Evolutionary conservation across 2,888 invertebrate genomes (phyloP).

Genomic region (Myathropa florea): DNA sequence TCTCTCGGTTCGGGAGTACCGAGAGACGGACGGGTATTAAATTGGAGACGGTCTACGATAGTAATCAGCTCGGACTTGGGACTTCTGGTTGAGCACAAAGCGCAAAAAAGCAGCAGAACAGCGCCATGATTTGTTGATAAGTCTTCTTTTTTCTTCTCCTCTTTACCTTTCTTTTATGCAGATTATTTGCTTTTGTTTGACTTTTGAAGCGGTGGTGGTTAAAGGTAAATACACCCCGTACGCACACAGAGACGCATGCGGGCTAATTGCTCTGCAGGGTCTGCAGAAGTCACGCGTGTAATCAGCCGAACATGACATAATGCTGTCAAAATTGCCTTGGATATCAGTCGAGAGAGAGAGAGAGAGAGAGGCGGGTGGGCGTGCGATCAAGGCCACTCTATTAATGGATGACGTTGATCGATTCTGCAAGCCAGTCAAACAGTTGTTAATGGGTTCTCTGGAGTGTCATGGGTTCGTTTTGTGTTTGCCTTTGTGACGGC

Average conservation of each 20-base stretch:
- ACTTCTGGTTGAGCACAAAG: constrained; percentile 6
- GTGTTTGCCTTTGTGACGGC: not conserved
- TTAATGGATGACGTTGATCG: not conserved
- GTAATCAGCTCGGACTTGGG: constrained; percentile 51
- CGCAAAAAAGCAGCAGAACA: not conserved
- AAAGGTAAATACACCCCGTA: not conserved
- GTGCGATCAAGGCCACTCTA: not conserved
- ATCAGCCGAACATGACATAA: not conserved
- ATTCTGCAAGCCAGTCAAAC: not conserved
- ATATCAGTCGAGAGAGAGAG: not conserved
- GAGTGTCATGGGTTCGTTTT: not conserved
- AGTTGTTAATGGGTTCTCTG: not conserved
- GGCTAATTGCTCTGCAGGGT: not conserved
- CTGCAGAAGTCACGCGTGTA: not conserved
- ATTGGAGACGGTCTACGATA: constrained; percentile 25
- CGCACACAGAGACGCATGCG: not conserved
- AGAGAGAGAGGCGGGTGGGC: not conserved
- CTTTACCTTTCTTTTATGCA: not conserved
- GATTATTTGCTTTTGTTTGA: not conserved
- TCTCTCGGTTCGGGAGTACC: not conserved
- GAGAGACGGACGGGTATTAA: constrained; percentile 1
- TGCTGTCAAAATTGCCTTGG: not conserved
- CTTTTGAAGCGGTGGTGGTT: not conserved
- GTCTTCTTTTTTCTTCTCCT: not conserved
- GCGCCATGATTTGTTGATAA: constrained; percentile 15